Percentiles rank a stretch among this genome's conserved stretches.
These are phyloP conservation scores for Cuculus canorus DNA, from an alignment of 2,797 vertebrate species.

Conservation along the genomic window DNA sequence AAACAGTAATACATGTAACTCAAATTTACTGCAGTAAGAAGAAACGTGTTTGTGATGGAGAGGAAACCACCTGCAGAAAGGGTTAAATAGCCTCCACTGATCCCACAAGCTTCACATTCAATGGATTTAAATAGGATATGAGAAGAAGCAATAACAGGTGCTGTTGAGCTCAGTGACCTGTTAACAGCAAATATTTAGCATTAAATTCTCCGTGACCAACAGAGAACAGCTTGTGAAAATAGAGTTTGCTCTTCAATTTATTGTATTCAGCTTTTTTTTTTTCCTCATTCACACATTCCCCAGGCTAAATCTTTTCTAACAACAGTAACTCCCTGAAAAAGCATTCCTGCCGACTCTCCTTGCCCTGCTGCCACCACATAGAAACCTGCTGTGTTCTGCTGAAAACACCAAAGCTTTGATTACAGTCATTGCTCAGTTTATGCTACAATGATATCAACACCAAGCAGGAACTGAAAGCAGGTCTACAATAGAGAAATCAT, in stretches of 20 bases:
- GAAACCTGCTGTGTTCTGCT: conserved; percentile 4
- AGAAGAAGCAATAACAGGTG: not conserved
- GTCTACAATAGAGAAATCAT: not conserved
- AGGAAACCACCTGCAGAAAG: not conserved
- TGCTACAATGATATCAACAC: not conserved
- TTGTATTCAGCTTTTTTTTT: not conserved
- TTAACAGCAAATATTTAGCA: conserved; percentile 6
- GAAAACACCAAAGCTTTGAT: conserved; percentile 38
- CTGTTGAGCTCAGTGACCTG: not conserved
- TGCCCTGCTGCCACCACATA: not conserved
- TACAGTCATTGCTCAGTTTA: conserved; percentile 41
- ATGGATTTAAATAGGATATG: not conserved
- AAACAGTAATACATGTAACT: not conserved
- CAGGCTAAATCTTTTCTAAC: conserved; percentile 7
- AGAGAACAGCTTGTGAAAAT: conserved; percentile 4
- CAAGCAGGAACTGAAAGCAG: not conserved
- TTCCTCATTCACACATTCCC: not conserved
- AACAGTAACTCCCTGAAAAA: not conserved
- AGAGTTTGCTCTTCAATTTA: not conserved
- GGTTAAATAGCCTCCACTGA: not conserved
- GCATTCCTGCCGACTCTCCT: not conserved
- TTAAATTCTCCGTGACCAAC: conserved; percentile 1
- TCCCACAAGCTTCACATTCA: not conserved
- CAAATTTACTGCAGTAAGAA: not conserved
- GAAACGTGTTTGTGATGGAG: not conserved